Conservation (phyloP, 2,113 vertebrate species). For the Macrotus californicus region DNA sequence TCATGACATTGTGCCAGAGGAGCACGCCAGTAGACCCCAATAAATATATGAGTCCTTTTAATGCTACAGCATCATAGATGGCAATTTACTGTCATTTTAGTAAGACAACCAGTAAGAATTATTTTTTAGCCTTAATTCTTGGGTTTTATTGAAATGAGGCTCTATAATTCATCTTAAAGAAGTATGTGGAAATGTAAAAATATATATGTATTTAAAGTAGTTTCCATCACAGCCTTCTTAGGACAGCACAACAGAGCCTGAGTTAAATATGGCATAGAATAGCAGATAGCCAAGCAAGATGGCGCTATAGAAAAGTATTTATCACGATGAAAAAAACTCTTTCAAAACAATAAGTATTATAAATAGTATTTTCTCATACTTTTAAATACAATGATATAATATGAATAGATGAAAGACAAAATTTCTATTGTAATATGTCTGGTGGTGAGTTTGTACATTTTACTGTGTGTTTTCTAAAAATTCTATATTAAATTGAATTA, state of each 20-base stretch:
- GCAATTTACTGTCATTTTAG: background rate
- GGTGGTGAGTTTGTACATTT: background rate
- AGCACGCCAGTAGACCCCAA: background rate
- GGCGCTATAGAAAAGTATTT: background rate
- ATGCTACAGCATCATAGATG: background rate
- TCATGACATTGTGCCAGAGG: background rate
- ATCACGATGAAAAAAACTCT: background rate
- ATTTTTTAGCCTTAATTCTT: background rate
- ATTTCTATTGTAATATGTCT: background rate
- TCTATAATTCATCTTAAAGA: background rate
- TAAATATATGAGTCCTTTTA: background rate
- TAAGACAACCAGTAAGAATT: background rate
- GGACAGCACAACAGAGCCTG: background rate
- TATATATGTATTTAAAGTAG: background rate
- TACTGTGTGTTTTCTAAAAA: background rate
- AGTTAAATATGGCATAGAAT: background rate
- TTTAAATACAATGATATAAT: background rate
- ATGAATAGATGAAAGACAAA: background rate
- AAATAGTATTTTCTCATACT: background rate
- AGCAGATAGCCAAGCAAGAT: background rate
- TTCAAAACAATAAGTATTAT: background rate
- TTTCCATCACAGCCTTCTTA: background rate
- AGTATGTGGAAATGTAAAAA: background rate
- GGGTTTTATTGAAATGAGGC: background rate
- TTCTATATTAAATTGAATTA: background rate